Evolutionary conservation across 2,113 vertebrate genomes (phyloP).

Genomic region (Prolemur simus): DNA sequence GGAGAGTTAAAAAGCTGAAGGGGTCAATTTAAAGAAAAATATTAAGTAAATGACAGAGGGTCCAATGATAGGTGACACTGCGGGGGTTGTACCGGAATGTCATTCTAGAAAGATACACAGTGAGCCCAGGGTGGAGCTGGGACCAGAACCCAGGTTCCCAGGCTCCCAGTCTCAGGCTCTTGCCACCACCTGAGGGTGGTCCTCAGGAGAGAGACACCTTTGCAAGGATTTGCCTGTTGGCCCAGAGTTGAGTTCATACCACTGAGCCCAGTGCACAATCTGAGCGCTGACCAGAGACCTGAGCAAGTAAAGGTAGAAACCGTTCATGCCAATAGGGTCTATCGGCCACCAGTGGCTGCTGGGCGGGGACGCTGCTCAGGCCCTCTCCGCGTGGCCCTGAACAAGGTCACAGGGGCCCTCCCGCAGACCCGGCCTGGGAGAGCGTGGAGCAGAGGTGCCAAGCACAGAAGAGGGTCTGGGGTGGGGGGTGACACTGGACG

Average conservation of each 20-base stretch:
- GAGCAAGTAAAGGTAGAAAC: neutral
- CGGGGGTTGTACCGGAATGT: neutral
- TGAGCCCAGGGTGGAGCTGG: neutral
- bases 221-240: neutral
- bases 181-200: neutral
- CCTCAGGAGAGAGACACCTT: neutral
- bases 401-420: neutral
- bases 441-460: slow-evolving; percentile 58
- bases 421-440: neutral
- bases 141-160: neutral
- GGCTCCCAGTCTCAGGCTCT: neutral
- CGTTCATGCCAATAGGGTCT: neutral
- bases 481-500: slow-evolving; percentile 26
- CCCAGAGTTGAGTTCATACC: neutral
- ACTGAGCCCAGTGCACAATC: neutral
- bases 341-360: neutral
- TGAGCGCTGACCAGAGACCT: neutral
- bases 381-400: accelerated
- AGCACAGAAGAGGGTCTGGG: neutral
- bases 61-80: neutral
- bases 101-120: neutral
- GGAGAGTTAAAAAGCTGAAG: neutral
- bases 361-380: neutral
- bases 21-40: neutral
- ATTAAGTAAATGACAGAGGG: neutral